phyloP scores from a whole-genome alignment of 2,113 vertebrate species.

The Semicossyphus pulcher region DNA sequence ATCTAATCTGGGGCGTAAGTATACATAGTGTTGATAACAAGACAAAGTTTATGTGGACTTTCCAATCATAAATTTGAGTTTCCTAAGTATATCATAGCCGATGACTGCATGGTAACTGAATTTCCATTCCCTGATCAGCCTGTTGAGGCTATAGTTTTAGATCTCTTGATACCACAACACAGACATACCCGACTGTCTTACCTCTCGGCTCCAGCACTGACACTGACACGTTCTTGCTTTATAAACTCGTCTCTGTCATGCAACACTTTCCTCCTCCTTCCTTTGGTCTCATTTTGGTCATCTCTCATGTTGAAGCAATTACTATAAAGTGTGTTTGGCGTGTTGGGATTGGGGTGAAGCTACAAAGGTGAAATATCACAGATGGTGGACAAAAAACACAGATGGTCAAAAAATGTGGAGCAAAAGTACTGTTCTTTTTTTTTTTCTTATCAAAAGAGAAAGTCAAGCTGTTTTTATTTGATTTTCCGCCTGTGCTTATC shows the following conservation, averaged over 20 bases:
- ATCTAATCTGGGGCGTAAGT: not conserved
- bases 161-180: not conserved
- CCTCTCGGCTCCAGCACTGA: not conserved
- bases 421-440: slow-evolving; percentile 66
- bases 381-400: slow-evolving; percentile 41
- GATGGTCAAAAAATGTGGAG: slow-evolving; percentile 62
- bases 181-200: not conserved
- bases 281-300: slow-evolving; percentile 34
- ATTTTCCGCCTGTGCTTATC: slow-evolving; percentile 67
- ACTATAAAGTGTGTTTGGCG: slow-evolving; percentile 29
- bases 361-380: slow-evolving; percentile 51
- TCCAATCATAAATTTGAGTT: not conserved
- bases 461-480: slow-evolving; percentile 70
- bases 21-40: not conserved
- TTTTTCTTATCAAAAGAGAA: slow-evolving; percentile 54
- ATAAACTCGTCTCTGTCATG: not conserved
- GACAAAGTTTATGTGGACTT: not conserved
- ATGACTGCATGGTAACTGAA: slow-evolving; percentile 24
- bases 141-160: not conserved
- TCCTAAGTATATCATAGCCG: not conserved
- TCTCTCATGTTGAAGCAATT: slow-evolving; percentile 35
- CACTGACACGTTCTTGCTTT: not conserved
- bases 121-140: not conserved
- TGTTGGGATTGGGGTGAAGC: not conserved
- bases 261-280: slow-evolving; percentile 10